phyloP scores from a whole-genome alignment of 2,888 invertebrate species.

The Danaus chrysippus region DNA sequence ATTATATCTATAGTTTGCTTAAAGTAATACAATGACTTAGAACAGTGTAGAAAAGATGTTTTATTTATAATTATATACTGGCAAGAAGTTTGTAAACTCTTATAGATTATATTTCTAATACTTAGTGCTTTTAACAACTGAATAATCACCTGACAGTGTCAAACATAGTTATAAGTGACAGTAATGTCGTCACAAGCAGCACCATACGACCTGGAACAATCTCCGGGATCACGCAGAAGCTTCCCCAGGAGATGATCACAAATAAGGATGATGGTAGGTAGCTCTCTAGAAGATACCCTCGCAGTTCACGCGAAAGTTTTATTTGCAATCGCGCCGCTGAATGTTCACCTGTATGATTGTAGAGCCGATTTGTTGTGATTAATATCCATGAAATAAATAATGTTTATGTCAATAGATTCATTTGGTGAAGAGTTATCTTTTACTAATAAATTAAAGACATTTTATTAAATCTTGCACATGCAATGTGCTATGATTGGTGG shows the following conservation, averaged over 20 bases:
- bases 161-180: constrained; percentile 83
- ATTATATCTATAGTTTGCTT: too few relatives aligned
- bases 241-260: constrained; percentile 83
- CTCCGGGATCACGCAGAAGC: constrained; percentile 82
- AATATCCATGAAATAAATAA: background rate
- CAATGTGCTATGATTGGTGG: too few relatives aligned
- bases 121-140: background rate
- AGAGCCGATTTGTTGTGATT: too few relatives aligned
- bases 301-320: constrained; percentile 79
- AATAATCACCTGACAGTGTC: constrained; percentile 78
- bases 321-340: constrained; percentile 80
- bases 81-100: too few relatives aligned
- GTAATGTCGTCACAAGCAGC: constrained; percentile 80
- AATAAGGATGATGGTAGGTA: constrained; percentile 82
- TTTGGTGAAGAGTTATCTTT: too few relatives aligned
- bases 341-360: constrained; percentile 71
- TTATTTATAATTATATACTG: too few relatives aligned
- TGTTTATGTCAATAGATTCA: background rate
- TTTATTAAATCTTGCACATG: too few relatives aligned
- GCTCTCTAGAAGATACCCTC: constrained; percentile 81
- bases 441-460: too few relatives aligned
- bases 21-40: too few relatives aligned
- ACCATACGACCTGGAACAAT: constrained; percentile 83
- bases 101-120: background rate
- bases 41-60: too few relatives aligned